phyloP scores from a whole-genome alignment of 2,113 vertebrate species.

The Rhinopomastus cyanomelas region DNA sequence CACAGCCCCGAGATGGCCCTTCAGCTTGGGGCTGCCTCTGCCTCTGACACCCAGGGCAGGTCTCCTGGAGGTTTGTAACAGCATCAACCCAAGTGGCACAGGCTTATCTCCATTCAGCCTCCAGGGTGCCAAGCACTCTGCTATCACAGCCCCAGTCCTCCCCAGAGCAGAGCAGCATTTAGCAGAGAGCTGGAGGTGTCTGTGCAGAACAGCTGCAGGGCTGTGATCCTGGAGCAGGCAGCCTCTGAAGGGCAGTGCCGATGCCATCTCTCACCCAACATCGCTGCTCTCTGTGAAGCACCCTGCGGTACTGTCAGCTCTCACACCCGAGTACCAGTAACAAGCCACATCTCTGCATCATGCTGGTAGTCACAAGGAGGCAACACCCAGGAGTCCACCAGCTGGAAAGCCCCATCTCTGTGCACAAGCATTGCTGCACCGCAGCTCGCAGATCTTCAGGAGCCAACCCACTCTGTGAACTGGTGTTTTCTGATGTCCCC shows the following conservation, averaged over 20 bases:
- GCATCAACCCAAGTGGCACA: neutral
- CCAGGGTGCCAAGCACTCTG: neutral
- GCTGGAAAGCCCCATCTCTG: conserved; percentile 16
- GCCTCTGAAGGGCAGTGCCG: neutral
- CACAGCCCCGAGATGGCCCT: neutral
- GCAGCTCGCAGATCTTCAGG: neutral
- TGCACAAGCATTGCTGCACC: neutral
- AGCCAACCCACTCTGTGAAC: neutral
- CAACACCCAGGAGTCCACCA: neutral
- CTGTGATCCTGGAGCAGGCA: neutral
- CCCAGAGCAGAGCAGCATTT: neutral
- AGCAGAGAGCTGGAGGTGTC: neutral
- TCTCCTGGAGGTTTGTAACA: neutral
- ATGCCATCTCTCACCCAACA: neutral
- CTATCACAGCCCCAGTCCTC: neutral
- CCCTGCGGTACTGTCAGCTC: neutral
- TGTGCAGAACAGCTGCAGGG: fast-evolving
- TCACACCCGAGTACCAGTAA: neutral
- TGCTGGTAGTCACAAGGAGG: neutral
- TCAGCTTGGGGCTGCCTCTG: neutral
- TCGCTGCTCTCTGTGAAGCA: neutral
- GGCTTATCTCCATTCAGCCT: neutral
- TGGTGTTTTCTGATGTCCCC: neutral
- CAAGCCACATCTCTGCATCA: neutral
- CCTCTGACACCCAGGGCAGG: neutral